These are phyloP conservation scores for Acanthurus lineatus DNA, from an alignment of 2,797 vertebrate genomes.

Conservation along the genomic window DNA sequence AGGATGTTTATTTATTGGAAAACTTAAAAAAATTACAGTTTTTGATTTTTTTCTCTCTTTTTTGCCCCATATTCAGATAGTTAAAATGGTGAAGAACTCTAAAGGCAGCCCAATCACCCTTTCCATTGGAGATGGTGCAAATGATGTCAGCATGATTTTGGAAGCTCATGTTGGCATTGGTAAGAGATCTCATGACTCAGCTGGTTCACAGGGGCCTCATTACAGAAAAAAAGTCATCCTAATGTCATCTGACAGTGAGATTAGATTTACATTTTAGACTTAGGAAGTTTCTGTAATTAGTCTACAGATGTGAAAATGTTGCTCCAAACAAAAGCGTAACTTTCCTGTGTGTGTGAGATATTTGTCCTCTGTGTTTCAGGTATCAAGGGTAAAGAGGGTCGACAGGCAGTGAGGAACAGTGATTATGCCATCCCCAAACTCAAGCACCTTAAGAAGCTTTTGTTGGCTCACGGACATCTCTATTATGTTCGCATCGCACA, in stretches of 20 bases:
- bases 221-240: neutral
- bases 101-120: constrained; percentile 96
- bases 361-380: constrained; percentile 80
- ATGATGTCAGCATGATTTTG: constrained; percentile 99
- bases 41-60: neutral
- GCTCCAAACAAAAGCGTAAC: neutral
- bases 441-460: constrained; percentile 94
- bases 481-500: constrained; percentile 99
- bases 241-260: too few species aligned
- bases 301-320: neutral
- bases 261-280: too few species aligned
- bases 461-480: constrained; percentile 96
- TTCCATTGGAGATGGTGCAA: constrained; percentile 96
- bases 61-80: constrained; percentile 86
- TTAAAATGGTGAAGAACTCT: constrained; percentile 97
- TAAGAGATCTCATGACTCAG: constrained; percentile 75
- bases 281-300: too few species aligned
- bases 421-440: constrained; percentile 98
- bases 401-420: constrained; percentile 97
- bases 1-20: neutral
- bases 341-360: neutral
- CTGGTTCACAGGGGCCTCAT: neutral
- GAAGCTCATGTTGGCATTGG: constrained; percentile 99
- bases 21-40: neutral
- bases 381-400: constrained; percentile 97